Evolutionary conservation across 2,113 vertebrate species (phyloP), one percentile per base, ranked within the genome.

Genomic region (Ursus arctos): DNA sequence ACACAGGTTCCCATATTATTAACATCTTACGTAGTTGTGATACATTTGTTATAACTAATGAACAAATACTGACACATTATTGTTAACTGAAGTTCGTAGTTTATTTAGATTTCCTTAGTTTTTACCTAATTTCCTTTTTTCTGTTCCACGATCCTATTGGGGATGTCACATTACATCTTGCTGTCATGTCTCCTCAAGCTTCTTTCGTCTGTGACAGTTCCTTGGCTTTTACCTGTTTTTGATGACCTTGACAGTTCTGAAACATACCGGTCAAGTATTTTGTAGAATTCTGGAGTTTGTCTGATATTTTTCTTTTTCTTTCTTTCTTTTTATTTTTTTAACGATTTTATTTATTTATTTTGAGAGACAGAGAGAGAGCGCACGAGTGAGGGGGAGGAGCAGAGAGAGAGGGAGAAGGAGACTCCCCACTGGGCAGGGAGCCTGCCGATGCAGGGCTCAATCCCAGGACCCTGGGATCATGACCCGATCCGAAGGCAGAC

Each of bases 191-290:
- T 81, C 59, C 43, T 59, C 18, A 36, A 28, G 21, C 72, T 43
- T 12, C n/a, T 85, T 61, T 76, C 22, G 33, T n/a, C 63, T 95
- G 2, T 63, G 83, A 63, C 69, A 36, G 9, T 93, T 84, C 63
- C 77, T 88, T 31, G 69, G 63, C 24, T 21, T 76, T 77, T 28
- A 61, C 74, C 91, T 85, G 55, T 51, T 89, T 88, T 36, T 91
- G 28, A 36, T 84, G 43, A 74, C 92, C 74, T 79, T 92, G 87
- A 57, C 83, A 84, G 82, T 74, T 88, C 80, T 22, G 14, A 91
- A 51, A 87, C 55, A 47, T 59, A 26, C 21, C 6, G 24, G 76
- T 80, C 61, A 33, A 24, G 71, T 61, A 36, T 72, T 87, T 63
- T 59, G 22, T 51, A 77, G 40, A 53, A 92, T 86, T 91, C 82